Base-by-base conservation (phyloP, 2,797 vertebrate genomes). In the Garrulus glandarius region DNA sequence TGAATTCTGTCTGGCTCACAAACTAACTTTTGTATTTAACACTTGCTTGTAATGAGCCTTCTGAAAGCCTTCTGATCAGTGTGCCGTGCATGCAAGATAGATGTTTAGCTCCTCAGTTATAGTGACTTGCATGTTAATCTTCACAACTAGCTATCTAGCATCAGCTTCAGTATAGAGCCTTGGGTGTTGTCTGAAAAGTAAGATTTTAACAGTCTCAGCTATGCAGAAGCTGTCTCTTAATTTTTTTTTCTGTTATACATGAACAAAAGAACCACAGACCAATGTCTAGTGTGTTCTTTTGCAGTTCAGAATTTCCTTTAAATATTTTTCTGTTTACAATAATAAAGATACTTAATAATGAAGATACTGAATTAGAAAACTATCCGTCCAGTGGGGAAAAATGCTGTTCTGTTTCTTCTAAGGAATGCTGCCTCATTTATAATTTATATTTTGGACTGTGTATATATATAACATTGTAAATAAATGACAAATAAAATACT, bases 11-110 rank as follows among this genome's bases (percentile, higher is more conserved):
- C 78, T 94, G 59, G 74, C 59, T 80, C 52, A 39, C 63, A 59
- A 47, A 63, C 26, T 76, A 52, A n/a, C 76, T 69, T 85, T 10
- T 24, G 20, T 34, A 76, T 92, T 97, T 92, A 95, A 95, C 84
- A 64, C 86, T 92, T 87, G 36, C 67, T 52, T 21, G 74, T 53
- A 92, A 70, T 5, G 37, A 79, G 21, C 22, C 32, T 89, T 84
- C 65, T 92, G 65, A 43, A 91, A 86, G 32, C 26, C 23, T 87
- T 67, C 69, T 46, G 39, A 49, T 71, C 57, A 37, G 9, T 34
- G 29, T 68, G 30, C 29, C 55, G 32, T 75, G 32, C 17, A 34
- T 32, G 26, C 29, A 57, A 70, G 29, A 59, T 39, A 65, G 68
- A 65, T 60, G 12, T 72, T 81, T 61, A 37, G 2, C 34, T 63